phyloP scores from a whole-genome alignment of 2,797 vertebrate species.

The Labeo calbasu region DNA sequence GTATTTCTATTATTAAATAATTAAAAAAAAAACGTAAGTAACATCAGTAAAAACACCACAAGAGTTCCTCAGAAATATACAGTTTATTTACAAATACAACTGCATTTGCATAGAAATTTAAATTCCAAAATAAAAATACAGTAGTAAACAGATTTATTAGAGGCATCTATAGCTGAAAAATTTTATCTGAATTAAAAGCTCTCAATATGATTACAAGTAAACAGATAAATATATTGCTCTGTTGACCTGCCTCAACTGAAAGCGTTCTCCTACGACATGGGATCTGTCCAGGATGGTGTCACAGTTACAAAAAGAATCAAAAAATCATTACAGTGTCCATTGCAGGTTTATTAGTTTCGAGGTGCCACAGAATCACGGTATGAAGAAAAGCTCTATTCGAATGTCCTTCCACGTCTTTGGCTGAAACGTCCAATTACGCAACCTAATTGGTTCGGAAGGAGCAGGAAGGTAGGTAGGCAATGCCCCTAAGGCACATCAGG shows the following conservation, averaged over 20 bases:
- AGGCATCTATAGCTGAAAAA: conserved; percentile 62
- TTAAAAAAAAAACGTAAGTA: neutral
- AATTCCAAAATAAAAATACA: conserved; percentile 69
- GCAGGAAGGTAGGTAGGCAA: conserved; percentile 16
- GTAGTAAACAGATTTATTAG: conserved; percentile 74
- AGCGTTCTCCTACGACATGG: neutral
- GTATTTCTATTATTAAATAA: neutral
- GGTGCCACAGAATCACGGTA: conserved; percentile 8
- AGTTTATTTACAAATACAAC: conserved; percentile 74
- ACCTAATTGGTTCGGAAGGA: conserved; percentile 28
- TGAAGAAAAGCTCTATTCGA: conserved; percentile 12
- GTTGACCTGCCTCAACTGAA: conserved; percentile 52
- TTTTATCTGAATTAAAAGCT: conserved; percentile 63
- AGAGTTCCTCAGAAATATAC: conserved; percentile 58
- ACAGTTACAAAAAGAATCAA: conserved; percentile 40
- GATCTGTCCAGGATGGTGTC: conserved; percentile 26
- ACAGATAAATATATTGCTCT: conserved; percentile 52
- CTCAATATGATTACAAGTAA: conserved; percentile 55
- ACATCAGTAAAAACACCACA: neutral
- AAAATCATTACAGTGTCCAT: neutral
- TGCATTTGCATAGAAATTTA: conserved; percentile 75
- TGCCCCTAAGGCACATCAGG: conserved; percentile 28
- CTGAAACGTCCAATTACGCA: conserved; percentile 6
- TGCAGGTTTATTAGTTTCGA: neutral
- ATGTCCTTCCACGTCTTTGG: conserved; percentile 22